A percentile compares a stretch with the other conserved stretches of the same genome.
Conservation (phyloP, 2,797 vertebrate genomes). For the Huso huso region DNA sequence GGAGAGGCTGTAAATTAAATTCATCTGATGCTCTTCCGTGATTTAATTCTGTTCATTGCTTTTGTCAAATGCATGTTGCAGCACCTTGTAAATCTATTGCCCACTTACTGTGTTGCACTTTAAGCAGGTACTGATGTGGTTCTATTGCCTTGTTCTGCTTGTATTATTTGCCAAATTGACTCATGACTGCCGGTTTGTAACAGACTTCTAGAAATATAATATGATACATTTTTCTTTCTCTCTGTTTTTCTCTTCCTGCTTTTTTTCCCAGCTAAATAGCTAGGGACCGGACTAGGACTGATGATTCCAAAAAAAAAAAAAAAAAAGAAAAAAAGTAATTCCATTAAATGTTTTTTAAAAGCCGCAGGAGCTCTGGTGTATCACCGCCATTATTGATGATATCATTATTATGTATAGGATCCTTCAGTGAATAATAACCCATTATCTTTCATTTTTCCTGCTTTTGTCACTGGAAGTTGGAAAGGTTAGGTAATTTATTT, state of each 20-base stretch:
- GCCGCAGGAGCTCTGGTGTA: slow-evolving; percentile 44
- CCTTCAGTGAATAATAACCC: slow-evolving; percentile 66
- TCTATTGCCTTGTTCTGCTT: slow-evolving; percentile 53
- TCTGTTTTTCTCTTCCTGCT: slow-evolving; percentile 18
- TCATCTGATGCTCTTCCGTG: slow-evolving; percentile 49
- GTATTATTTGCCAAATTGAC: slow-evolving; percentile 64
- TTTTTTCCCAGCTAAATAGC: slow-evolving; percentile 46
- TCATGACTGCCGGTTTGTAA: slow-evolving; percentile 53
- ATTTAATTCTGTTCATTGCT: slow-evolving; percentile 65
- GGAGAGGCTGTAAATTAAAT: slow-evolving; percentile 32
- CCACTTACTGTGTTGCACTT: slow-evolving; percentile 57
- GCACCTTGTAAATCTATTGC: slow-evolving; percentile 65
- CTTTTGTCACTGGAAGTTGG: slow-evolving; percentile 67
- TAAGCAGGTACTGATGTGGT: slow-evolving; percentile 54
- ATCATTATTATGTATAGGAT: slow-evolving; percentile 70
- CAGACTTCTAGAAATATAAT: slow-evolving; percentile 47
- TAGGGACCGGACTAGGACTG: slow-evolving; percentile 46
- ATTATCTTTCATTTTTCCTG: slow-evolving; percentile 71
- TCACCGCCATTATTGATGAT: slow-evolving; percentile 63
- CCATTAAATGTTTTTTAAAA: slow-evolving; percentile 66
- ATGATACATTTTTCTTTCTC: slow-evolving; percentile 57
- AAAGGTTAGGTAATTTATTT: slow-evolving; percentile 76
- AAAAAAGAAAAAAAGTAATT: slow-evolving; percentile 49
- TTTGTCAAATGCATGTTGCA: slow-evolving; percentile 59
- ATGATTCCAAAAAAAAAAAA: slow-evolving; percentile 44